Percentiles rank a stretch among this genome's conserved stretches.
Conservation (phyloP, 1,140 invertebrate species). For the Drosophila insularis region DNA sequence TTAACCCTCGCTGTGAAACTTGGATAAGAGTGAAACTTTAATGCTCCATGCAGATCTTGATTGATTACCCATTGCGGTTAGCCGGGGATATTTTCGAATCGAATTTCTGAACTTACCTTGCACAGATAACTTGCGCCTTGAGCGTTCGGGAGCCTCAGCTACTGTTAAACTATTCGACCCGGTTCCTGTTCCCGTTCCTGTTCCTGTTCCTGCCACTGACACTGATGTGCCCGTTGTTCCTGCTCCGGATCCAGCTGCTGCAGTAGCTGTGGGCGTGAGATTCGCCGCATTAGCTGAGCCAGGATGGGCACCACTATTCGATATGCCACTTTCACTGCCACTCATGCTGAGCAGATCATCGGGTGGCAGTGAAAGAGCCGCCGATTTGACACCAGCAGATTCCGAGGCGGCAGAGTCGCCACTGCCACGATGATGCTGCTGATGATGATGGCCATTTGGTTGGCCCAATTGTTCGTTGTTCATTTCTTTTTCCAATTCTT, state of each 20-base stretch:
- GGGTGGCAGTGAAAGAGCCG: slow-evolving; percentile 67
- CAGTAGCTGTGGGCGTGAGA: slow-evolving; percentile 47
- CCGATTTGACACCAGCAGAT: slow-evolving; percentile 58
- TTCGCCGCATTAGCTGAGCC: slow-evolving; percentile 33
- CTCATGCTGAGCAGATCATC: slow-evolving; percentile 72
- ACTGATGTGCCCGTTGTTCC: too few species aligned
- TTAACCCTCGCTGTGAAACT: slow-evolving; percentile 1
- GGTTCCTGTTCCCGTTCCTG: slow-evolving; percentile 2
- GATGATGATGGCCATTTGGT: slow-evolving; percentile 18
- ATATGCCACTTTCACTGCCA: slow-evolving; percentile 62
- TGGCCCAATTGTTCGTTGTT: slow-evolving; percentile 24
- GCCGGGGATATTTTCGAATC: not conserved
- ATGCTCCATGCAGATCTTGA: slow-evolving; percentile 30
- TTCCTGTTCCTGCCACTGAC: too few species aligned
- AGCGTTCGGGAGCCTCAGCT: slow-evolving; percentile 65
- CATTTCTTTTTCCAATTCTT: slow-evolving; percentile 35
- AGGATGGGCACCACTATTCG: slow-evolving; percentile 50
- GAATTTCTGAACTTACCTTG: slow-evolving; percentile 57
- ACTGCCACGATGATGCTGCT: slow-evolving; percentile 41
- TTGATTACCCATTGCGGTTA: slow-evolving; percentile 24
- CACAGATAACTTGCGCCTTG: slow-evolving; percentile 72
- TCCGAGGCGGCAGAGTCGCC: slow-evolving; percentile 60
- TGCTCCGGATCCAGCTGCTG: slow-evolving; percentile 22
- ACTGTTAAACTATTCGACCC: slow-evolving; percentile 61
- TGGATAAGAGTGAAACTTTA: slow-evolving; percentile 16